Conservation (phyloP, 2,113 vertebrate genomes). For the Spea bombifrons region DNA sequence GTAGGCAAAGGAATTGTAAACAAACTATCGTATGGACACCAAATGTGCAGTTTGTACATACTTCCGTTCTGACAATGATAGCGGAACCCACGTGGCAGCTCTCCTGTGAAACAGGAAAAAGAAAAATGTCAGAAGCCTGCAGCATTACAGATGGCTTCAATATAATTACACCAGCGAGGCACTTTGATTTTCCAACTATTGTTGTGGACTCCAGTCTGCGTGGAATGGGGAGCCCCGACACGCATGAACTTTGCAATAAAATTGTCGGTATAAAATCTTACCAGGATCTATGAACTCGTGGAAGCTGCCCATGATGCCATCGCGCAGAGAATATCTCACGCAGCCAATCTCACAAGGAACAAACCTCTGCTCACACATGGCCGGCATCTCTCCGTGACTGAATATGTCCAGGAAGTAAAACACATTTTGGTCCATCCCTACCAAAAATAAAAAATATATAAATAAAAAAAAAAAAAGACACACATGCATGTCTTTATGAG, state of each 20-base stretch:
- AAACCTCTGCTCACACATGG: constrained; percentile 68
- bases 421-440: constrained; percentile 58
- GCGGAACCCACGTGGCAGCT: constrained; percentile 71
- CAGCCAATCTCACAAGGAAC: constrained; percentile 77
- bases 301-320: constrained; percentile 65
- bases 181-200: background rate
- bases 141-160: too few relatives aligned
- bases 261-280: constrained; percentile 47
- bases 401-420: constrained; percentile 74
- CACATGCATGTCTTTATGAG: too few relatives aligned
- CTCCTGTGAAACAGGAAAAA: constrained; percentile 58
- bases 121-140: background rate
- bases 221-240: too few relatives aligned
- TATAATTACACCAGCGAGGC: too few relatives aligned
- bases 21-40: too few relatives aligned
- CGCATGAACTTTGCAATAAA: too few relatives aligned
- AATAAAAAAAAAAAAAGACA: background rate
- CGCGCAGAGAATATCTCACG: constrained; percentile 66
- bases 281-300: constrained; percentile 74
- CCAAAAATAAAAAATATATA: too few relatives aligned
- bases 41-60: constrained; percentile 50
- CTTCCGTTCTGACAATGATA: constrained; percentile 74
- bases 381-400: constrained; percentile 70
- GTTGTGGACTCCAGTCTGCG: too few relatives aligned
- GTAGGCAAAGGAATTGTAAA: too few relatives aligned